Evolutionary conservation across 2,113 vertebrate genomes (phyloP), one percentile per base, ranked within the genome.

Genomic region (Gasterosteus aculeatus): DNA sequence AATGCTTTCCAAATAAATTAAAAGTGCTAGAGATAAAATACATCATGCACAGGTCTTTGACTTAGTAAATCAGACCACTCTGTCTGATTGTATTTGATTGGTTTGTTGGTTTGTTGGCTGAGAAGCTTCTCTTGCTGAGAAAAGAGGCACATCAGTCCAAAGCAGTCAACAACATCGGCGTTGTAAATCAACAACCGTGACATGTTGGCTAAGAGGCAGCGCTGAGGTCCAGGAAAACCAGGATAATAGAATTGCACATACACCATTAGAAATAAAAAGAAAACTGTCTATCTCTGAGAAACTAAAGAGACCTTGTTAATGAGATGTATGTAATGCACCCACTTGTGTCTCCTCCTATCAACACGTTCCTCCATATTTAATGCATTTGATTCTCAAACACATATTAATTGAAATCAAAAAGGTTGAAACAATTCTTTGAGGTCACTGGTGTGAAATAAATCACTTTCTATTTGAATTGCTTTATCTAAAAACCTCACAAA

Each of bases 51-150:
- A 29, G 22, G 38, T 63, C 35, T 56, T 63, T 76, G 74, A n/a
- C 67, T 70, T 73, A 44, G 49, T 69, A 58, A 47, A 78, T 75
- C 74, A 44, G 38, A 65, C 68, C 57, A 78, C 74, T 67, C 61
- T 72, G 62, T 72, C 72, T 83, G 67, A 78, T 79, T 83, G 58
- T 69, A 58, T 78, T 78, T 75, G 67, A 85, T 71, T 69, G 74
- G 66, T 81, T 79, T 77, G 60, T 82, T 80, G 47, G 84, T 79
- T 57, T 54, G 67, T 79, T 81, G 80, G 66, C 72, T 60, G 62
- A 66, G 75, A 12, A 7, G 66, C 58, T 71, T 68, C 33, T 49
- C 11, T 59, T 80, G 66, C 69, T 68, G 75, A 85, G 12, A 80
- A 84, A 72, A 81, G 49, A 77, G 59, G 47, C 60, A 64, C 39